phyloP scores from a whole-genome alignment of 1,140 invertebrate genomes.

The Chlorops oryzae region DNA sequence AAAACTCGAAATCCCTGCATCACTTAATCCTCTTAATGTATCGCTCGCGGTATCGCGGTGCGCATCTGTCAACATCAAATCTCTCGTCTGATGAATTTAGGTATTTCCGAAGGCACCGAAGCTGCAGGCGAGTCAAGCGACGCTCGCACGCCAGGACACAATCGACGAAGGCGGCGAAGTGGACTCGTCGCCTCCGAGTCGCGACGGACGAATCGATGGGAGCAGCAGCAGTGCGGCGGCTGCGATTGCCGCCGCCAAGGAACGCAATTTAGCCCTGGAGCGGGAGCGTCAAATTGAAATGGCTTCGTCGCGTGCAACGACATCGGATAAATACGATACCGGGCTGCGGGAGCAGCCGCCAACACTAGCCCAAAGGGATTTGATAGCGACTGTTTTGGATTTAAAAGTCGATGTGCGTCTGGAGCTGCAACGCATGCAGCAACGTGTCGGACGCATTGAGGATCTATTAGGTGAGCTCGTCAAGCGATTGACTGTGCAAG shows the following conservation, averaged over 20 bases:
- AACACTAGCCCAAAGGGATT: conserved; percentile 59
- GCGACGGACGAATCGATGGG: conserved; percentile 38
- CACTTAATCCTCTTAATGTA: not conserved
- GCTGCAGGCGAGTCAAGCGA: conserved; percentile 58
- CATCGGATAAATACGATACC: conserved; percentile 60
- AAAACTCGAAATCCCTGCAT: not conserved
- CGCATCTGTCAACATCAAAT: conserved; percentile 1
- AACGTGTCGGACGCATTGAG: conserved; percentile 73
- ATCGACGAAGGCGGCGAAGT: conserved; percentile 73
- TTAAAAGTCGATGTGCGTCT: conserved; percentile 81
- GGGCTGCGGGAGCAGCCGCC: conserved; percentile 54
- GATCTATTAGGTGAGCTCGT: conserved; percentile 70
- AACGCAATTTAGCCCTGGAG: conserved; percentile 36
- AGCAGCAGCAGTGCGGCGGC: conserved; percentile 22
- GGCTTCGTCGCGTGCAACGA: conserved; percentile 47
- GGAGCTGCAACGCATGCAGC: conserved; percentile 76
- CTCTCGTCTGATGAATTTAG: conserved; percentile 40
- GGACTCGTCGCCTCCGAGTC: conserved; percentile 47
- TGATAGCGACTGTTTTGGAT: conserved; percentile 76
- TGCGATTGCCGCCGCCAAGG: conserved; percentile 20
- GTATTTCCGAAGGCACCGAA: conserved; percentile 68
- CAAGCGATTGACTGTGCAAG: conserved; percentile 53
- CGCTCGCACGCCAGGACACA: conserved; percentile 63
- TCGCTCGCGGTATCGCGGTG: not conserved
- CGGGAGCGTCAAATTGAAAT: conserved; percentile 50